Evolutionary conservation across 2,113 vertebrate species (phyloP).

Genomic region (Megalops atlanticus): DNA sequence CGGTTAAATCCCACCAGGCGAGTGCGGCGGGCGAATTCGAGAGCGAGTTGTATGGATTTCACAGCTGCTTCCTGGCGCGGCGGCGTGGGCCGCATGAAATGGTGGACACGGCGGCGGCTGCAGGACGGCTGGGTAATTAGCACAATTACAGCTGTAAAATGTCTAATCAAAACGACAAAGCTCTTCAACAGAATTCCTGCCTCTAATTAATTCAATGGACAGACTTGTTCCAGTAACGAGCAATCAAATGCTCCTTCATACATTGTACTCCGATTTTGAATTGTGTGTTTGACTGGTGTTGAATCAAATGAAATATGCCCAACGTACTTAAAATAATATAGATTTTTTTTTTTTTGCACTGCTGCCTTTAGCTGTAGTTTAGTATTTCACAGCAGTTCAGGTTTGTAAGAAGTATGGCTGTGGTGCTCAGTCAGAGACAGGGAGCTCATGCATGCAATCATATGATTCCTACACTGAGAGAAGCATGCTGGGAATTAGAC

Average conservation of each 20-base stretch:
- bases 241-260: conserved; percentile 18
- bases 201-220: conserved; percentile 19
- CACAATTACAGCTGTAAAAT: conserved; percentile 23
- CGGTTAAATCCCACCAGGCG: neutral
- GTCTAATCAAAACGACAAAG: neutral
- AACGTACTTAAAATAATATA: neutral
- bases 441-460: neutral
- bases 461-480: too few relatives aligned
- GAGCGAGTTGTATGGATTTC: conserved; percentile 10
- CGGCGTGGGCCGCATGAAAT: neutral
- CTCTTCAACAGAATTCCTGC: neutral
- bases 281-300: conserved; percentile 4
- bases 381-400: neutral
- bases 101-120: neutral
- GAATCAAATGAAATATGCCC: neutral
- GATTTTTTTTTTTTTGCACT: neutral
- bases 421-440: neutral
- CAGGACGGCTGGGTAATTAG: conserved; percentile 19
- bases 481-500: neutral
- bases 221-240: conserved; percentile 1
- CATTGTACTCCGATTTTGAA: neutral
- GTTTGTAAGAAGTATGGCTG: neutral
- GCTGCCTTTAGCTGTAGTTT: neutral
- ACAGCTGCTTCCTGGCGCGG: neutral
- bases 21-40: neutral